These are phyloP conservation scores for Scelioninae gen. 1 DNA, from an alignment of 2,888 invertebrate species.

Conservation along the genomic window DNA sequence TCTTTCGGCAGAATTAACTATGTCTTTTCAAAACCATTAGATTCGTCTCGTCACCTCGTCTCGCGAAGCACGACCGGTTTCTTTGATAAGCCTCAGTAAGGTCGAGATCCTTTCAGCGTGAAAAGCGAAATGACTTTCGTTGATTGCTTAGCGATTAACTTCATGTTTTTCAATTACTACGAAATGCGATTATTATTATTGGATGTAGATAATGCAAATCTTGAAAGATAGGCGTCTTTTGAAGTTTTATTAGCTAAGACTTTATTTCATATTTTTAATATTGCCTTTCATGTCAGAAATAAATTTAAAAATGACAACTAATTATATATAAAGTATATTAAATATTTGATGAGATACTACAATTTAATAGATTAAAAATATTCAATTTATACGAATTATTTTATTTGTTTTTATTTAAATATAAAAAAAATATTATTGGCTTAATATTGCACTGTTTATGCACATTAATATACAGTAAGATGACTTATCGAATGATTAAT, in stretches of 20 bases:
- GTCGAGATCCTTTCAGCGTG: conserved; percentile 2
- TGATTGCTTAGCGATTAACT: conserved; percentile 10
- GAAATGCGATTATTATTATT: conserved; percentile 19
- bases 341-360: too few species aligned
- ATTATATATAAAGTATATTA: too few species aligned
- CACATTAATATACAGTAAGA: too few species aligned
- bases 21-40: conserved; percentile 37
- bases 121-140: conserved; percentile 37
- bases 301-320: too few species aligned
- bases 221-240: neutral
- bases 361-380: too few species aligned
- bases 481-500: too few species aligned
- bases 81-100: conserved; percentile 17
- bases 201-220: neutral
- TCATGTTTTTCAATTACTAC: conserved; percentile 28
- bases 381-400: too few species aligned
- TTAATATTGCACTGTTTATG: too few species aligned
- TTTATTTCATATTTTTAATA: too few species aligned
- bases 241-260: neutral
- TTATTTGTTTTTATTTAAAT: too few species aligned
- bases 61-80: conserved; percentile 39
- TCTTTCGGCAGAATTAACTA: conserved; percentile 44
- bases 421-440: too few species aligned
- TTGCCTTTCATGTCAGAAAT: too few species aligned
- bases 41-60: conserved; percentile 37